A percentile compares a stretch with the other conserved stretches of the same genome.
Conservation (phyloP, 2,888 invertebrate species). For the Tetragonula carbonaria region DNA sequence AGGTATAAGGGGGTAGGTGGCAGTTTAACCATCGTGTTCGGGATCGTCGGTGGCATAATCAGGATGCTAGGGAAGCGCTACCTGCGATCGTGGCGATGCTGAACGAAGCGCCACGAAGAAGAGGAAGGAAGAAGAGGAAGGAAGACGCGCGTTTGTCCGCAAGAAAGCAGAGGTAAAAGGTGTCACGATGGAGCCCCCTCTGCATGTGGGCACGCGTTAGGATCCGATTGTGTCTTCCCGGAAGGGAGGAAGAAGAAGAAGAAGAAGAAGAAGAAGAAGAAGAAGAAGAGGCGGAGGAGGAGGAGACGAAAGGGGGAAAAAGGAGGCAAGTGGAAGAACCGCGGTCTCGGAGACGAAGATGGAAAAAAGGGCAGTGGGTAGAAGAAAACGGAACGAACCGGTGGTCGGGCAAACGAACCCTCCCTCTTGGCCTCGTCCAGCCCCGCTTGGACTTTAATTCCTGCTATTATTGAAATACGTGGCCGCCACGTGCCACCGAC, state of each 20-base stretch:
- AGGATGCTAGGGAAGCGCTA: conserved; percentile 59
- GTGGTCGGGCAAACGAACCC: conserved; percentile 55
- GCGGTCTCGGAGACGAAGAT: conserved; percentile 36
- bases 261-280: conserved; percentile 31
- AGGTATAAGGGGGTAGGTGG: conserved; percentile 45
- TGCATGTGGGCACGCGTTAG: conserved; percentile 58
- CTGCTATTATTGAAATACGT: conserved; percentile 77
- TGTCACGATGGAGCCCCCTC: conserved; percentile 63
- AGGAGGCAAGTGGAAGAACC: conserved; percentile 4
- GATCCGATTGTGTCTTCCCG: conserved; percentile 63
- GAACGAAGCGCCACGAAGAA: conserved; percentile 21
- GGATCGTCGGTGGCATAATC: conserved; percentile 65
- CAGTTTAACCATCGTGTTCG: conserved; percentile 51
- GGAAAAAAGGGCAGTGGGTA: conserved; percentile 56
- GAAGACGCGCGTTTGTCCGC: conserved; percentile 36
- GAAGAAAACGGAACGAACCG: conserved; percentile 55
- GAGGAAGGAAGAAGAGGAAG: conserved; percentile 29
- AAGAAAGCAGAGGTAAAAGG: conserved; percentile 65
- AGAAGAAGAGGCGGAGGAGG: conserved; percentile 12
- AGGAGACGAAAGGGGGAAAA: conserved; percentile 1
- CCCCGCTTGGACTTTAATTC: conserved; percentile 72
- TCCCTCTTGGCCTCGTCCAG: conserved; percentile 11
- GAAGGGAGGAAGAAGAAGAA: conserved; percentile 22
- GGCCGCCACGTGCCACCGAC: conserved; percentile 72
- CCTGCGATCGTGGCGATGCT: conserved; percentile 54